Base-by-base conservation (phyloP, 2,797 vertebrate genomes). In the Pantherophis alleghaniensis region DNA sequence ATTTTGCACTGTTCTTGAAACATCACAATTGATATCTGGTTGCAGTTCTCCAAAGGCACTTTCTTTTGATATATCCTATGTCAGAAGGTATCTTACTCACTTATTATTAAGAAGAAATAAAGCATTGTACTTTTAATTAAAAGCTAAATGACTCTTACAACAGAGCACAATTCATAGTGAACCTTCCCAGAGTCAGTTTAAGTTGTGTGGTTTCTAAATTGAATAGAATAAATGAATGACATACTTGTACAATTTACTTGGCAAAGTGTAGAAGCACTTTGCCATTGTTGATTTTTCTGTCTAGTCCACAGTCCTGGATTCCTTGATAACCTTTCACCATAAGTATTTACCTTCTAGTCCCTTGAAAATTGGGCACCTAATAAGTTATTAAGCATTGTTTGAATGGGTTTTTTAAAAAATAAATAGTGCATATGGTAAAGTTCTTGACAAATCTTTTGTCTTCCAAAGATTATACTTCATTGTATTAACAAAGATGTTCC, bases 401-500 rank as follows among this genome's bases (percentile, higher is more conserved):
- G 66, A 69, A 32, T 69, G 66, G 11, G 1, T n/a, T 66, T n/a
- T 66, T 42, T 0, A 42, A 42, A 42, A 42, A 11, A 16, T 32
- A 32, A 69, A n/a, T 32, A 32, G 13, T 32, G 66, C n/a, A 32
- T 69, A 69, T 16, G 66, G 5, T 69, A 69, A 69, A 32, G 66
- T 32, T 69, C n/a, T 69, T 32, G 66, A 69, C 66, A 32, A 32
- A 69, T 69, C n/a, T 6, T n/a, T 69, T 69, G 66, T 32, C 14
- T 7, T 32, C n/a, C 47, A 7, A 51, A 51, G 47, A 51, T 69
- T 32, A 32, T 32, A 69, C n/a, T 69, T 69, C 66, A 69, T 28
- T n/a, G 0, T 89, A 96, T 93, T 90, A 55, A 42, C 0, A 55
- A 60, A 93, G 93, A 56, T n/a, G 96, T 91, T 94, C 94, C 94